Percentiles rank a stretch among this genome's conserved stretches.
Evolutionary conservation across 2,888 invertebrate genomes (phyloP).

Genomic region (Hemaris fuciformis): DNA sequence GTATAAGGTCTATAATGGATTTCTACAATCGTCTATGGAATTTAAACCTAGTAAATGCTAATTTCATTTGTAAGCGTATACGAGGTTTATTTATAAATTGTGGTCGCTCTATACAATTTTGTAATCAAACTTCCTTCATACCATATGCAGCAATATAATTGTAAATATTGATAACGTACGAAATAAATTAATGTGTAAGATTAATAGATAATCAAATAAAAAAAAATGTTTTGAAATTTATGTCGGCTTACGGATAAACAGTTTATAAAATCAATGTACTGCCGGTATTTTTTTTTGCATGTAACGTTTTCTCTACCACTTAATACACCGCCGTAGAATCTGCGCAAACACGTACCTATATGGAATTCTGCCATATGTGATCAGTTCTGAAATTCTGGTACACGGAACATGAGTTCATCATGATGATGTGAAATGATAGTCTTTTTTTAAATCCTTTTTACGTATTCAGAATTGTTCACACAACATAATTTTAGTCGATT

Average conservation of each 20-base stretch:
- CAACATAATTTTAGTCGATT: neutral
- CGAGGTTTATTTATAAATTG: constrained; percentile 4
- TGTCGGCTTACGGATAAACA: neutral
- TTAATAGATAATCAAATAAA: neutral
- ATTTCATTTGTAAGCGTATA: constrained; percentile 6
- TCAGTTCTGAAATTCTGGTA: neutral
- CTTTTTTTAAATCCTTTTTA: neutral
- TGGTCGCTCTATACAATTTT: constrained; percentile 32
- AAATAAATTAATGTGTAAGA: neutral
- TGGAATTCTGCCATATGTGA: neutral
- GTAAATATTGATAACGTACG: constrained; percentile 16
- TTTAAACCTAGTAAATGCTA: neutral
- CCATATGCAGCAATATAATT: constrained; percentile 27
- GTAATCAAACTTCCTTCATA: constrained; percentile 9
- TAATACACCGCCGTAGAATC: constrained; percentile 4
- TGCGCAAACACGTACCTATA: too few relatives aligned
- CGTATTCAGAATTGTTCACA: neutral
- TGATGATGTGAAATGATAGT: neutral
- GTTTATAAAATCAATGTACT: neutral
- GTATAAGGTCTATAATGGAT: constrained; percentile 3
- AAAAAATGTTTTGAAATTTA: neutral
- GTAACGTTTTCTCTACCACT: neutral
- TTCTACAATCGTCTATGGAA: neutral
- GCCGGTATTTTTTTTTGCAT: neutral
- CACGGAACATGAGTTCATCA: too few relatives aligned